Evolutionary conservation across 1,140 invertebrate species (phyloP).

Genomic region (Rhopalosiphum padi): DNA sequence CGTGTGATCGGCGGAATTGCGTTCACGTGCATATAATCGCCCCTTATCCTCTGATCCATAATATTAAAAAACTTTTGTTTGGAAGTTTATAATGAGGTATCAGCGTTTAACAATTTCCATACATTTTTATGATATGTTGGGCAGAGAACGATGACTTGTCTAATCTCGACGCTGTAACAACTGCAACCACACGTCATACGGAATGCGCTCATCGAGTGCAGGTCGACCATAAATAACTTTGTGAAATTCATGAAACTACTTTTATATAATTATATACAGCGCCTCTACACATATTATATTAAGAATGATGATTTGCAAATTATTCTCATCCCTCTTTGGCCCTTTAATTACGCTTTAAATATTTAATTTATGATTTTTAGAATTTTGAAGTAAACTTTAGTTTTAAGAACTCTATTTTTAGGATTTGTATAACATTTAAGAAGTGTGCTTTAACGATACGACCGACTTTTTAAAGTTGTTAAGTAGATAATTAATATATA

Average conservation of each 20-base stretch:
- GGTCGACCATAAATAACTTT: not conserved
- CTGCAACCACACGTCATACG: not conserved
- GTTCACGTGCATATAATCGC: not conserved
- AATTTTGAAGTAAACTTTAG: no score
- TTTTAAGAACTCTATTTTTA: not conserved
- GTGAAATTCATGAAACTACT: not conserved
- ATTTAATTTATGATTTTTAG: no score
- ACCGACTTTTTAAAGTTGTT: not conserved
- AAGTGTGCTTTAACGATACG: not conserved
- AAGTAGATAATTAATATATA: not conserved
- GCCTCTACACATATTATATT: not conserved
- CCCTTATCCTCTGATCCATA: not conserved
- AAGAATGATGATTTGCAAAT: not conserved
- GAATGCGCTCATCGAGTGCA: not conserved
- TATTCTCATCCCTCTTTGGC: not conserved
- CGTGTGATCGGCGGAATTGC: not conserved
- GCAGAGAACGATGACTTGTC: not conserved
- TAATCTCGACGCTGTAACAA: not conserved
- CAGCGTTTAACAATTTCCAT: not conserved
- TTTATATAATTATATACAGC: not conserved
- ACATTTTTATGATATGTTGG: not conserved
- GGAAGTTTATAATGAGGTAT: not conserved
- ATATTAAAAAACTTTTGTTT: not conserved
- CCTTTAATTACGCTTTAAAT: not conserved
- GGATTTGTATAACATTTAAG: not conserved